Percentiles rank a stretch among this genome's conserved stretches.
These are phyloP conservation scores for Alviniconcha marisindica DNA, from an alignment of 1,140 invertebrate species.

Conservation along the genomic window DNA sequence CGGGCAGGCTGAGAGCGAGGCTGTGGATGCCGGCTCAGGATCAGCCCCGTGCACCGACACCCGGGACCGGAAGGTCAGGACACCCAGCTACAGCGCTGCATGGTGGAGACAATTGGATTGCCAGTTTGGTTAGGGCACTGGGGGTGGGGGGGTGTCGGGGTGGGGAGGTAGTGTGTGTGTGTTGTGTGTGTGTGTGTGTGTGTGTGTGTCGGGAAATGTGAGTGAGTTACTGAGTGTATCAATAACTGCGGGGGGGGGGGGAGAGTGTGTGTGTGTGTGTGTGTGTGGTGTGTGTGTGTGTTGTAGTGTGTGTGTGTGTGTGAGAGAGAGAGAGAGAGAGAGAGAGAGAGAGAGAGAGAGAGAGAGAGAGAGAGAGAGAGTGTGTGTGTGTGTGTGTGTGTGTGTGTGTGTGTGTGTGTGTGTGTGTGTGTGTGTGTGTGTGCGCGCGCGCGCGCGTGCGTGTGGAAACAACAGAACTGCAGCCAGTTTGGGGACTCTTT, in stretches of 20 bases:
- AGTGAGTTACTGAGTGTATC: background rate
- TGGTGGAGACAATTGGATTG: too few species aligned
- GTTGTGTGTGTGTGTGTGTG: background rate
- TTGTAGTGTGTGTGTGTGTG: background rate
- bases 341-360: background rate
- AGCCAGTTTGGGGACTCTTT: too few species aligned
- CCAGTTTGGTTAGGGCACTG: too few species aligned
- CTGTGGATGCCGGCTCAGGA: too few species aligned
- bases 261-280: background rate
- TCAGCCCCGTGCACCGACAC: too few species aligned
- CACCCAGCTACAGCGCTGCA: too few species aligned
- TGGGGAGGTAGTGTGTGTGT: background rate
- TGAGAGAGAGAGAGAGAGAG: background rate
- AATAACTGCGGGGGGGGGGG: background rate
- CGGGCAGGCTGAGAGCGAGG: too few species aligned
- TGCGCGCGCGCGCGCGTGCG: background rate
- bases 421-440: background rate
- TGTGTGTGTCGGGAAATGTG: background rate
- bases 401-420: background rate
- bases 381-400: constrained; percentile 13
- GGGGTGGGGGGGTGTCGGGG: too few species aligned
- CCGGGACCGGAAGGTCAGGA: too few species aligned
- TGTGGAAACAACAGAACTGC: too few species aligned
- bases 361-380: constrained; percentile 24
- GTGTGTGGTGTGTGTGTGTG: background rate